Percentiles rank a stretch among this genome's conserved stretches.
Conservation (phyloP, 2,797 vertebrate species). For the Melanotaenia pygmaea region DNA sequence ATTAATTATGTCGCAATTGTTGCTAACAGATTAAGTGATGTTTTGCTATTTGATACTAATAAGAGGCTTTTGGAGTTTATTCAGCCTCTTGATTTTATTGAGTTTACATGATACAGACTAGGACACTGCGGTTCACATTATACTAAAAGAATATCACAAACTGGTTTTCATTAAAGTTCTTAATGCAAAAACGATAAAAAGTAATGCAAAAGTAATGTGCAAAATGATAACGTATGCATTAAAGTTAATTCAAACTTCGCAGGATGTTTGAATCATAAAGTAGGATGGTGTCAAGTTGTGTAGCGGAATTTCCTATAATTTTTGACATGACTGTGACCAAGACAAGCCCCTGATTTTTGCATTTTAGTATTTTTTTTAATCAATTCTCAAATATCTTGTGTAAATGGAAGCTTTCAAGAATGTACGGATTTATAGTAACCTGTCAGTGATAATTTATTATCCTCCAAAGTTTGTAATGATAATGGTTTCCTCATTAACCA, state of each 20-base stretch:
- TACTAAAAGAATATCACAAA: not conserved
- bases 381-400: not conserved
- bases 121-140: not conserved
- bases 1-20: not conserved
- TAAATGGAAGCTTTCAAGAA: not conserved
- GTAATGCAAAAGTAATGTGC: not conserved
- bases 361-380: constrained; percentile 15
- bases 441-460: not conserved
- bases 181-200: not conserved
- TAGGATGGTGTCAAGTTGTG: too few species aligned
- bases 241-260: constrained; percentile 10
- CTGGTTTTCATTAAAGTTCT: not conserved
- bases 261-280: not conserved
- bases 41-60: constrained; percentile 12
- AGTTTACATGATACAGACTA: not conserved
- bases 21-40: not conserved
- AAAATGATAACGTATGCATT: constrained; percentile 1
- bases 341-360: constrained; percentile 9
- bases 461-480: not conserved
- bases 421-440: not conserved
- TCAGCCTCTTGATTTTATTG: not conserved
- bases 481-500: not conserved
- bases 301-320: constrained; percentile 19
- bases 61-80: constrained; percentile 15
- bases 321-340: constrained; percentile 13